Conservation (phyloP, 1,140 invertebrate species). For the Diorhabda carinulata region DNA sequence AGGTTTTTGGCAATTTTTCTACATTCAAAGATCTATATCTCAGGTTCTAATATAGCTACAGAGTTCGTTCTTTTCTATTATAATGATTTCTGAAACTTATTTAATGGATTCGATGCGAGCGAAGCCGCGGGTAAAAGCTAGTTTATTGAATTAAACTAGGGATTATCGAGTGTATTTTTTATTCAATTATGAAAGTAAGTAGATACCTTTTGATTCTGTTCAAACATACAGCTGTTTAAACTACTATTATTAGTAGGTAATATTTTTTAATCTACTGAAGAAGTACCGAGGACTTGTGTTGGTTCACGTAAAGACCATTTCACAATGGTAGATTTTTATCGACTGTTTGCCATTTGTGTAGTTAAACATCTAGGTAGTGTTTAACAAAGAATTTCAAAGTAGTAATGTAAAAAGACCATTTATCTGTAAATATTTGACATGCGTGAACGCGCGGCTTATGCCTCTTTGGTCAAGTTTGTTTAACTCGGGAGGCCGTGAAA, state of each 20-base stretch:
- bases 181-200: no score
- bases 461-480: not conserved
- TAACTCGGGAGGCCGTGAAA: not conserved
- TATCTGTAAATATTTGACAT: slow-evolving; percentile 1
- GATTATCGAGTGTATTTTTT: no score
- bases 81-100: no score
- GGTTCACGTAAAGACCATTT: not conserved
- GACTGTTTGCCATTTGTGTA: slow-evolving; percentile 1
- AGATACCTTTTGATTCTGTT: no score
- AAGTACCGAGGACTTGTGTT: not conserved
- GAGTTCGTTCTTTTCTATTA: no score
- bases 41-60: no score
- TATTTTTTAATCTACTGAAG: not conserved
- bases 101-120: no score
- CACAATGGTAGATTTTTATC: not conserved
- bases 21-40: no score
- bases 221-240: not conserved
- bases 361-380: not conserved
- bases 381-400: not conserved
- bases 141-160: no score
- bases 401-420: not conserved
- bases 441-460: not conserved
- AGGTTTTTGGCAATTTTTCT: no score
- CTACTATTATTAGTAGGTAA: not conserved
- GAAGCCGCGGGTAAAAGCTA: no score